Conservation (phyloP, 2,113 vertebrate genomes). For the Anas platyrhynchos region DNA sequence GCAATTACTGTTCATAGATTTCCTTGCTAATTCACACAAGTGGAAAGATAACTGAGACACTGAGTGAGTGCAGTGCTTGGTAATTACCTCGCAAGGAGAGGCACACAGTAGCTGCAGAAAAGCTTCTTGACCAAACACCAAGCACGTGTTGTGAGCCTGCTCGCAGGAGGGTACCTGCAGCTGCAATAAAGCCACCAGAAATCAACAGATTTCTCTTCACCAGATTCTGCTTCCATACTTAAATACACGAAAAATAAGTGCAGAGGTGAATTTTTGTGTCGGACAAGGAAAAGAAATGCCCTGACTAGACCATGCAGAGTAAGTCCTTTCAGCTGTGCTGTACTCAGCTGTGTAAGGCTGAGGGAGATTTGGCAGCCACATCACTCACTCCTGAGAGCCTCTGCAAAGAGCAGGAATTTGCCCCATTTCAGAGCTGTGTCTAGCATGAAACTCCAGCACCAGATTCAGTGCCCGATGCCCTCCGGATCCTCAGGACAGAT, state of each 20-base stretch:
- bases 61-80: background rate
- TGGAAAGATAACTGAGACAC: background rate
- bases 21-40: background rate
- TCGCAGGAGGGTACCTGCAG: background rate
- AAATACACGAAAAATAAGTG: too few species aligned
- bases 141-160: fast-evolving
- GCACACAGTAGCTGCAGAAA: background rate
- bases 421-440: background rate
- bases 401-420: background rate
- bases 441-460: too few species aligned
- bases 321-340: background rate
- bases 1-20: too few species aligned
- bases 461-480: too few species aligned
- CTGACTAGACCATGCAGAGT: fast-evolving
- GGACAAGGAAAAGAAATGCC: background rate
- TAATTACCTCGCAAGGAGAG: background rate
- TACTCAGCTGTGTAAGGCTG: too few species aligned
- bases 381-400: background rate
- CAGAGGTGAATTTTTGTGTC: background rate
- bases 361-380: background rate
- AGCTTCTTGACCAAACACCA: background rate
- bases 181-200: background rate
- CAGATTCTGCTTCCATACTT: background rate
- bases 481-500: fast-evolving
- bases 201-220: fast-evolving